phyloP scores from a whole-genome alignment of 2,888 invertebrate species.

The Acrobasis suavella region DNA sequence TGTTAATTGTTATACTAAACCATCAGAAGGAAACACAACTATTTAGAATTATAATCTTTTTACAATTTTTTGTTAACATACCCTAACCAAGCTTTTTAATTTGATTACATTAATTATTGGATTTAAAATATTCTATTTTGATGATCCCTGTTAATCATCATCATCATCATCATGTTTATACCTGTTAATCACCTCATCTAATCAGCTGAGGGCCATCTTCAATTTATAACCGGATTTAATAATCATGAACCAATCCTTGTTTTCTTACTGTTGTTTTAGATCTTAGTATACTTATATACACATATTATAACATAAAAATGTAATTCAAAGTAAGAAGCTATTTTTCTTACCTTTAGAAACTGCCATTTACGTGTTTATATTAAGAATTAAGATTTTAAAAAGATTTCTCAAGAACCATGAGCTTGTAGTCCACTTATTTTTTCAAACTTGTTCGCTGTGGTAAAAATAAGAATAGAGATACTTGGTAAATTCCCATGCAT shows the following conservation, averaged over 20 bases:
- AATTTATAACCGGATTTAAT: background rate
- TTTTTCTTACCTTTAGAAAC: constrained; percentile 1
- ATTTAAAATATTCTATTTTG: too few relatives aligned
- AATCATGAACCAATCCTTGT: background rate
- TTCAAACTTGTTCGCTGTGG: background rate
- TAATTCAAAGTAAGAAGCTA: background rate
- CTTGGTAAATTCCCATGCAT: background rate
- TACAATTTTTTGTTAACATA: background rate
- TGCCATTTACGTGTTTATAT: constrained; percentile 3
- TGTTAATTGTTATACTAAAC: background rate
- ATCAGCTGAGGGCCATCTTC: background rate
- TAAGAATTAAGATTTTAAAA: background rate
- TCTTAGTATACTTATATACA: background rate
- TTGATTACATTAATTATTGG: too few relatives aligned
- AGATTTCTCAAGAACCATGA: background rate
- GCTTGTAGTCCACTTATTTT: background rate
- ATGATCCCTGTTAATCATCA: too few relatives aligned
- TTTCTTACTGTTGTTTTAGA: background rate
- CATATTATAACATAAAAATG: background rate
- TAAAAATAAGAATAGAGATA: background rate
- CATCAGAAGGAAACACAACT: background rate
- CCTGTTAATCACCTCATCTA: too few relatives aligned
- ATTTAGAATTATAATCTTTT: background rate
- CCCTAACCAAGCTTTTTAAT: too few relatives aligned
- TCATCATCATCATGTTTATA: too few relatives aligned